Evolutionary conservation across 2,888 invertebrate genomes (phyloP).

Genomic region (Lymantria monacha): DNA sequence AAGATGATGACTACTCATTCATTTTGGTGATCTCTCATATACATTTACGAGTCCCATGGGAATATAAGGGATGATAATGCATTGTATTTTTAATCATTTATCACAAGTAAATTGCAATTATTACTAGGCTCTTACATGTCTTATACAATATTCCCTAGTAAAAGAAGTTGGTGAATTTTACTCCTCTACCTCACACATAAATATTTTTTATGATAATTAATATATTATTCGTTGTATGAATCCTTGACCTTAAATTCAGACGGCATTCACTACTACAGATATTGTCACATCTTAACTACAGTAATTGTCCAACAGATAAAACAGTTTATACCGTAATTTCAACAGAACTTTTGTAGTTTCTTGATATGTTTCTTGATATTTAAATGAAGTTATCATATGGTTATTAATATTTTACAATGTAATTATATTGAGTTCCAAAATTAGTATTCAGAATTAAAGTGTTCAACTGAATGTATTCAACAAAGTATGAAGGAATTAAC

Average conservation of each 20-base stretch:
- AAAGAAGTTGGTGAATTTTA: no score
- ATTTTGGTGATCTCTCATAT: no score
- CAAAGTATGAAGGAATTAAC: slow-evolving; percentile 48
- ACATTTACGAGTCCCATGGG: no score
- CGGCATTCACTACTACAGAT: not conserved
- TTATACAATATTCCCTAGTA: no score
- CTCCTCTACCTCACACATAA: no score
- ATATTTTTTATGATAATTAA: not conserved
- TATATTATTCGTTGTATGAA: not conserved
- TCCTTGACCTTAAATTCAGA: not conserved
- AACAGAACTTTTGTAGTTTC: not conserved
- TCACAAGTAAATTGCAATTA: no score
- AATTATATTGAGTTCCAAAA: slow-evolving; percentile 34
- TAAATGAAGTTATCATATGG: slow-evolving; percentile 17
- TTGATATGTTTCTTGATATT: not conserved
- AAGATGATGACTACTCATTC: no score
- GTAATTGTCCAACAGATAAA: not conserved
- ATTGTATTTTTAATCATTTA: no score
- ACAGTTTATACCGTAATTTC: not conserved
- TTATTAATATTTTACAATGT: slow-evolving; percentile 53
- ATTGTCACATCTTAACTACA: not conserved
- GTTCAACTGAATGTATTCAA: slow-evolving; percentile 43
- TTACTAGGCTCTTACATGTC: no score
- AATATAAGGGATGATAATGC: no score
- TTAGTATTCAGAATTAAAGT: slow-evolving; percentile 32